A percentile compares a stretch with the other conserved stretches of the same genome.
These are phyloP conservation scores for Diabrotica balteata DNA, from an alignment of 2,888 invertebrate species.

Conservation along the genomic window DNA sequence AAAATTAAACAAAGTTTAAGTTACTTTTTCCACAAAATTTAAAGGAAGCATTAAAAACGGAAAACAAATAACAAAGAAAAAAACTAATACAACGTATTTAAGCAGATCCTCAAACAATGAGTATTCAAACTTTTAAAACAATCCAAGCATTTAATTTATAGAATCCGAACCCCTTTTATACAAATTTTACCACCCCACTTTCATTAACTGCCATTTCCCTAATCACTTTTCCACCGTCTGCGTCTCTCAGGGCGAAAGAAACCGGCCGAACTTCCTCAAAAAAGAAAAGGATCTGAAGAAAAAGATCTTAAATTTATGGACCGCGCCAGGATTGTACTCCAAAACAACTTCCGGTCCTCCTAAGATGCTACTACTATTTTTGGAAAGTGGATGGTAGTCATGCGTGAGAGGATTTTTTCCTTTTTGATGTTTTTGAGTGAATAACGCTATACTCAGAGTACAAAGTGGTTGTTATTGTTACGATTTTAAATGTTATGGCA, in stretches of 20 bases:
- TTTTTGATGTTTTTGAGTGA: no score
- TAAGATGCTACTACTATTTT: background rate
- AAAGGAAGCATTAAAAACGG: background rate
- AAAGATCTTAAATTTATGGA: slow-evolving; percentile 17
- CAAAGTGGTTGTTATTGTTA: no score
- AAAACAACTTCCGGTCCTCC: background rate
- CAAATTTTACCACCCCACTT: slow-evolving; percentile 26
- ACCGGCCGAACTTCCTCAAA: slow-evolving; percentile 19
- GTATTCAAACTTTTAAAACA: slow-evolving; percentile 24
- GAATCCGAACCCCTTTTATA: slow-evolving; percentile 26
- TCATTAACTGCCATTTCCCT: slow-evolving; percentile 35
- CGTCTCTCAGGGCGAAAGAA: slow-evolving; percentile 9
- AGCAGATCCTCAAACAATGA: background rate
- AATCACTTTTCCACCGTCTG: slow-evolving; percentile 32
- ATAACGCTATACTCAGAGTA: no score
- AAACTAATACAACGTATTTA: background rate
- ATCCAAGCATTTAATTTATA: slow-evolving; percentile 29
- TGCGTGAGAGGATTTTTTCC: no score
- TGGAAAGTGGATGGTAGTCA: no score
- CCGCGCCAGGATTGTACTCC: background rate
- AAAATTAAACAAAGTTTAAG: no score
- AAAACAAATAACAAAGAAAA: background rate
- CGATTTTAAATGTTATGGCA: no score
- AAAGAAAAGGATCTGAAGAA: slow-evolving; percentile 14
- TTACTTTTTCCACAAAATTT: no score